These are phyloP conservation scores for Diglossa cyanea DNA, from an alignment of 2,797 vertebrate species.

Conservation along the genomic window DNA sequence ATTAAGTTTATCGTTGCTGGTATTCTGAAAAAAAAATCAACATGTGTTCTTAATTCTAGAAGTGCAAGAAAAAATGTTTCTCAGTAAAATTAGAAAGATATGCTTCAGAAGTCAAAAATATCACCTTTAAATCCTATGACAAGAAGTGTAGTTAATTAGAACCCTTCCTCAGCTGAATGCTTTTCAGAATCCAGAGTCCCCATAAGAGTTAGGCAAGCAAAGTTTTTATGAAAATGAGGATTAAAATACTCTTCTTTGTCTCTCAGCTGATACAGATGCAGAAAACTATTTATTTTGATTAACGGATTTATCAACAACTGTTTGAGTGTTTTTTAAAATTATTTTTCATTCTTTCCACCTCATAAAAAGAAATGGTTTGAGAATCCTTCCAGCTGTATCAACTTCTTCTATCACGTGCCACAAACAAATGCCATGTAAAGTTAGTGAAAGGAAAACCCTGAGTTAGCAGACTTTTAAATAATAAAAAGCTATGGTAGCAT, in stretches of 20 bases:
- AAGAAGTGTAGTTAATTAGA: background rate
- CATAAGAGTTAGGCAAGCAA: background rate
- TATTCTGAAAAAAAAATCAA: background rate
- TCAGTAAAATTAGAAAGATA: background rate
- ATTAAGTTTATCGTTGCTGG: background rate
- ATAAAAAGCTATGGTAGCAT: slow-evolving; percentile 72
- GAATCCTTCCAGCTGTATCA: background rate
- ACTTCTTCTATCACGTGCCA: background rate
- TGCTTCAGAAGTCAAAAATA: background rate
- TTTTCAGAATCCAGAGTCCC: background rate
- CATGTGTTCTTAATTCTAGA: background rate
- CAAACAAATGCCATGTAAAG: slow-evolving; percentile 18
- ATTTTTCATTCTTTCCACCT: background rate
- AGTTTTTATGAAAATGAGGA: background rate
- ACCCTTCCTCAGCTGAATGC: background rate
- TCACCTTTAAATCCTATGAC: background rate
- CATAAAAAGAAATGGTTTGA: slow-evolving; percentile 13
- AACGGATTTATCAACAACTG: background rate
- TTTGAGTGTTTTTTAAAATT: background rate
- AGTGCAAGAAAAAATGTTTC: background rate
- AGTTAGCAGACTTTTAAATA: slow-evolving; percentile 74
- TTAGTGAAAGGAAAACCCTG: slow-evolving; percentile 51
- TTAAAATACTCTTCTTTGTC: background rate
- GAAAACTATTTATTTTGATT: slow-evolving; percentile 4
- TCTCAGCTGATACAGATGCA: background rate